Evolutionary conservation across 53 echinoderm and acorn worm species (phyloP).

Genomic region (Mesocentrotus franciscanus): DNA sequence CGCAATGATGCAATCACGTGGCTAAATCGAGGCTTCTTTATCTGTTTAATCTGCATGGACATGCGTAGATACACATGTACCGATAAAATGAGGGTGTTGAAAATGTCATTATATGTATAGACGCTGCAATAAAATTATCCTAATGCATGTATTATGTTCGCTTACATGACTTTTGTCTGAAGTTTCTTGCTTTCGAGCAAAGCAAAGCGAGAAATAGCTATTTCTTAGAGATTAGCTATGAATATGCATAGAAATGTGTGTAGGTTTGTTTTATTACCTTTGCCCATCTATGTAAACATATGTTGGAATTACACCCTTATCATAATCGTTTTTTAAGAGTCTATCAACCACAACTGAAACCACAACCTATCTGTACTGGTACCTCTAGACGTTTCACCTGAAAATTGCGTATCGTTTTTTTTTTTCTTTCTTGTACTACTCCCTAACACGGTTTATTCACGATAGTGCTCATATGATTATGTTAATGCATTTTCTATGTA

Average conservation of each 20-base stretch:
- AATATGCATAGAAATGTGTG: background rate
- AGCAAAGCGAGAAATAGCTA: background rate
- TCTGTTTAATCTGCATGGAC: background rate
- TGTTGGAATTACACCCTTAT: background rate
- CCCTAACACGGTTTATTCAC: no score
- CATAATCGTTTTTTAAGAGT: background rate
- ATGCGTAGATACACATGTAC: background rate
- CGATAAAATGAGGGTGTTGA: background rate
- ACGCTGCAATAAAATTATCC: background rate
- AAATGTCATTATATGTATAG: background rate
- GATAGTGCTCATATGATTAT: no score
- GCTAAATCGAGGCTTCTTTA: conserved; percentile 3
- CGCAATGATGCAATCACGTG: background rate
- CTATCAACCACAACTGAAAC: background rate
- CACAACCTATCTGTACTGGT: background rate
- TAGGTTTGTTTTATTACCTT: background rate
- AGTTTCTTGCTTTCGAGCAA: background rate
- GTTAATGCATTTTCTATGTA: no score
- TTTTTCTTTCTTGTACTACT: background rate
- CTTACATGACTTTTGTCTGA: background rate
- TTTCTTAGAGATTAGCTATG: background rate
- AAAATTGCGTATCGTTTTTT: background rate
- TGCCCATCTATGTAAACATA: background rate
- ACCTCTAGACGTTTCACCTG: background rate
- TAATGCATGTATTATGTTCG: background rate